Percentiles rank a stretch among this genome's conserved stretches.
These are phyloP conservation scores for Pseudeuparius sepicola DNA, from an alignment of 2,888 invertebrate species.

Conservation along the genomic window DNA sequence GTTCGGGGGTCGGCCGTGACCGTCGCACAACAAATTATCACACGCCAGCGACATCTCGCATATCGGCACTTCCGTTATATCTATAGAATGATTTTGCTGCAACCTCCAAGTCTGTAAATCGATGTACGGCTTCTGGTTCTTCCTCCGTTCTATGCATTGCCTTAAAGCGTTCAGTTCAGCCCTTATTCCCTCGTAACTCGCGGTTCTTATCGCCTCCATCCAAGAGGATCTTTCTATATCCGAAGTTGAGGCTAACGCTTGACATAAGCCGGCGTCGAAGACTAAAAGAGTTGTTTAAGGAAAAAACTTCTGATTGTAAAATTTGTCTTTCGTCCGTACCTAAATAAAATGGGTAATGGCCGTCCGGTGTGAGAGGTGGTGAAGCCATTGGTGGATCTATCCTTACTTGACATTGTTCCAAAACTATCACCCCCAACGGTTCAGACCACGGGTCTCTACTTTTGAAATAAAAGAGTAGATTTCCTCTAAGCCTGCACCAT, in stretches of 20 bases:
- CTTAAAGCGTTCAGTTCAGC: conserved; percentile 58
- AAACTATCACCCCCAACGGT: conserved; percentile 76
- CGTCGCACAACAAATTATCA: conserved; percentile 82
- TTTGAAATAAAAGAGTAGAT: conserved; percentile 87
- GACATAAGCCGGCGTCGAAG: conserved; percentile 73
- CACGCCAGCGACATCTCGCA: conserved; percentile 82
- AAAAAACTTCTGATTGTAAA: not conserved
- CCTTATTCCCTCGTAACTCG: conserved; percentile 75
- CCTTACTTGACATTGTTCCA: conserved; percentile 78
- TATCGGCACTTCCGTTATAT: conserved; percentile 73
- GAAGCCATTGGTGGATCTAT: conserved; percentile 49
- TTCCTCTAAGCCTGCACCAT: conserved; percentile 88
- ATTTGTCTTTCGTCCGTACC: conserved; percentile 45
- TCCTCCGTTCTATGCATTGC: conserved; percentile 48
- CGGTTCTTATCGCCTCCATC: conserved; percentile 73
- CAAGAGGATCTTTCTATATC: conserved; percentile 77
- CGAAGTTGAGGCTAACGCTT: conserved; percentile 70
- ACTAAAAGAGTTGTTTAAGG: conserved; percentile 41
- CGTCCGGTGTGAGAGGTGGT: conserved; percentile 53
- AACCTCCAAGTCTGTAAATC: conserved; percentile 62
- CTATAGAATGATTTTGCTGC: conserved; percentile 58
- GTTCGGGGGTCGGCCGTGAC: conserved; percentile 76
- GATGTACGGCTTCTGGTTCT: conserved; percentile 52
- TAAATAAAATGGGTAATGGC: conserved; percentile 71
- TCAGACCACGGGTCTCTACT: conserved; percentile 81